phyloP scores from a whole-genome alignment of 2,888 invertebrate species.

The Yponomeuta malinellus region DNA sequence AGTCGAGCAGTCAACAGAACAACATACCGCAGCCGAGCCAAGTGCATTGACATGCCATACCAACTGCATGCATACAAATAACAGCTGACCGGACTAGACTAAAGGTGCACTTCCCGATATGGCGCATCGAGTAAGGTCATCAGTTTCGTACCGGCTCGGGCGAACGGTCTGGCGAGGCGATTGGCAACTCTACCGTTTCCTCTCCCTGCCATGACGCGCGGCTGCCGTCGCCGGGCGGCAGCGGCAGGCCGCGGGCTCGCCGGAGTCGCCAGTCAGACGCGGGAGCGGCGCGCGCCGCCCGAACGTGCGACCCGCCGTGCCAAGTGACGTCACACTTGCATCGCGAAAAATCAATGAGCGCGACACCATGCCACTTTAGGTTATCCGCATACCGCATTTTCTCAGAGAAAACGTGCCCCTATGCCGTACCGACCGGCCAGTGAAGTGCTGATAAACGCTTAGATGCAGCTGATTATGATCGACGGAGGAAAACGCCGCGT shows the following conservation, averaged over 20 bases:
- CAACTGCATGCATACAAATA: background rate
- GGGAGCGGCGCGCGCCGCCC: conserved; percentile 23
- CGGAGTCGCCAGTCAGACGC: conserved; percentile 54
- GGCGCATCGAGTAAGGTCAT: conserved; percentile 48
- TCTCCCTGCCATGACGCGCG: conserved; percentile 29
- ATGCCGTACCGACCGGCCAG: conserved; percentile 41
- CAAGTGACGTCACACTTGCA: conserved; percentile 21
- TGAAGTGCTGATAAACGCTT: conserved; percentile 52
- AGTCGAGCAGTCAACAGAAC: background rate
- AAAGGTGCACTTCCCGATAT: conserved; percentile 3
- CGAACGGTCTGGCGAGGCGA: conserved; percentile 4
- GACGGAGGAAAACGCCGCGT: conserved; percentile 37
- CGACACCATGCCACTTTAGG: conserved; percentile 49
- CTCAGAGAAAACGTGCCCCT: conserved; percentile 60
- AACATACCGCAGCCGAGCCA: background rate
- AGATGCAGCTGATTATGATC: conserved; percentile 15
- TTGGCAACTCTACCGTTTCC: conserved; percentile 46
- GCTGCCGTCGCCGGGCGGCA: conserved; percentile 16
- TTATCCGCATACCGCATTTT: conserved; percentile 74
- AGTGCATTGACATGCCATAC: background rate
- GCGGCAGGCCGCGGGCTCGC: conserved; percentile 36
- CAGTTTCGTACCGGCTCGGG: background rate
- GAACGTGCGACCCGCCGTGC: conserved; percentile 8
- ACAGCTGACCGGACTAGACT: background rate
- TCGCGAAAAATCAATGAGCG: conserved; percentile 69